These are phyloP conservation scores for Diorhabda sublineata DNA, from an alignment of 1,140 invertebrate genomes.

Conservation along the genomic window DNA sequence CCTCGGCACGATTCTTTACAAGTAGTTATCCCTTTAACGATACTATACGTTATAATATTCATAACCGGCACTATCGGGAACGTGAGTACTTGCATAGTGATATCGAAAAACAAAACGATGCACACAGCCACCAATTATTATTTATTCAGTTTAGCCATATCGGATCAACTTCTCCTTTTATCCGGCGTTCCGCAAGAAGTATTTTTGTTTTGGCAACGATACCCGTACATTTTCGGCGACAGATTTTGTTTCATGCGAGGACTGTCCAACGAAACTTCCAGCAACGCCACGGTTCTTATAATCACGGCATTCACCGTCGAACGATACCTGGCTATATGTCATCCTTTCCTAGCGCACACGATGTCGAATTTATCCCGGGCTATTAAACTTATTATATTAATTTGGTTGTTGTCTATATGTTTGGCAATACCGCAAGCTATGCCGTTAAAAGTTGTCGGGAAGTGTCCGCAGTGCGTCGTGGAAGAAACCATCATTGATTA, in stretches of 20 bases:
- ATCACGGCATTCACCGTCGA: constrained; percentile 86
- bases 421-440: constrained; percentile 78
- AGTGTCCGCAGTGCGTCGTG: constrained; percentile 45
- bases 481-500: constrained; percentile 61
- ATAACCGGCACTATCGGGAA: constrained; percentile 85
- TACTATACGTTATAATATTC: constrained; percentile 81
- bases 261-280: constrained; percentile 75
- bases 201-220: constrained; percentile 80
- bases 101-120: constrained; percentile 86
- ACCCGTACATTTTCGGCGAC: constrained; percentile 77
- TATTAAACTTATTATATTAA: constrained; percentile 66
- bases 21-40: constrained; percentile 71
- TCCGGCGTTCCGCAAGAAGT: constrained; percentile 80
- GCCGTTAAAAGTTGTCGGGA: constrained; percentile 55
- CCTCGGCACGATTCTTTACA: constrained; percentile 62
- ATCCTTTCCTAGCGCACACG: constrained; percentile 75
- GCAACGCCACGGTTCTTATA: constrained; percentile 87
- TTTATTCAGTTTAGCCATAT: constrained; percentile 87
- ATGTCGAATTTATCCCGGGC: constrained; percentile 77
- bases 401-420: constrained; percentile 67
- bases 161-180: constrained; percentile 82
- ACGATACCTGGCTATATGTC: constrained; percentile 78
- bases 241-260: constrained; percentile 71
- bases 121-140: constrained; percentile 92
- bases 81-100: constrained; percentile 88